A percentile compares a stretch with the other conserved stretches of the same genome.
phyloP scores from a whole-genome alignment of 2,113 vertebrate species.

The Rhombomys opimus region DNA sequence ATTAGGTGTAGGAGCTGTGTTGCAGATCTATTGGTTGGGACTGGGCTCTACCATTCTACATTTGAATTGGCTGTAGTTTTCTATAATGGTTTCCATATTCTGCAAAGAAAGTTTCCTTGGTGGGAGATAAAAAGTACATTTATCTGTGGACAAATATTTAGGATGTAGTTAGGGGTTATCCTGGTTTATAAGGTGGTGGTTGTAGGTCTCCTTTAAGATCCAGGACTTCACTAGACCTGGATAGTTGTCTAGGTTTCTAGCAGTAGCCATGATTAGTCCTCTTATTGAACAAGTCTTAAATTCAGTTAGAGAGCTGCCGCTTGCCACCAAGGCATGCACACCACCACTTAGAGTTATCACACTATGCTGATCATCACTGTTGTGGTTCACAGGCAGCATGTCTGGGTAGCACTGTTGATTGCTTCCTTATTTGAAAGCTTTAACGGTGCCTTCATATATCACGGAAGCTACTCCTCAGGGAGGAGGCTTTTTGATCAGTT shows the following conservation, averaged over 20 bases:
- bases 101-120: background rate
- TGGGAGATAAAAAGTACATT: background rate
- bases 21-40: background rate
- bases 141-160: background rate
- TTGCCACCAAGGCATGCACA: background rate
- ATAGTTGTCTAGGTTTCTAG: background rate
- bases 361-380: background rate
- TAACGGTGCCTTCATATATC: background rate
- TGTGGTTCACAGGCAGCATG: background rate
- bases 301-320: background rate
- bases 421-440: background rate
- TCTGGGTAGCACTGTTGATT: background rate
- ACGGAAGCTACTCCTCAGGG: background rate
- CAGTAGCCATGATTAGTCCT: background rate
- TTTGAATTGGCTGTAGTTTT: background rate
- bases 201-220: background rate
- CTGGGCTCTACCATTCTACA: background rate
- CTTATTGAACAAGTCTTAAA: background rate
- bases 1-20: background rate
- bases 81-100: background rate
- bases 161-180: background rate
- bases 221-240: background rate
- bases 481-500: background rate
- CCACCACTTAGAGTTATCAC: background rate
- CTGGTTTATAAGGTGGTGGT: too few species aligned